Evolutionary conservation across 2,888 invertebrate genomes (phyloP).

Genomic region (Scaptomyza flava): DNA sequence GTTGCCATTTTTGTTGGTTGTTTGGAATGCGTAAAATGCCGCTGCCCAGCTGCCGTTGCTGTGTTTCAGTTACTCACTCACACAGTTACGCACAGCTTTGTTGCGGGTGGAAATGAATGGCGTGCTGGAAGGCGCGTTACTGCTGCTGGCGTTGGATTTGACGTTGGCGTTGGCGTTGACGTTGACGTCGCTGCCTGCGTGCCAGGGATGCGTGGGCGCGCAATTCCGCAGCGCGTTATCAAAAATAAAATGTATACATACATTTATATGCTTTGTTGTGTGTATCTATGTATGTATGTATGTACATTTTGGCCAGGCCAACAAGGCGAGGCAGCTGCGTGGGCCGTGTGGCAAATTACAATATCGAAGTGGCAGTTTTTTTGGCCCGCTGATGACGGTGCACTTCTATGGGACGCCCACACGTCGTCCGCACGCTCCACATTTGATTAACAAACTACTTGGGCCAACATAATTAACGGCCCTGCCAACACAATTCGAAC

Average conservation of each 20-base stretch:
- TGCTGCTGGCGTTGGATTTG: conserved; percentile 25
- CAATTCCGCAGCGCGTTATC: conserved; percentile 71
- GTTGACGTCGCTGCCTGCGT: conserved; percentile 39
- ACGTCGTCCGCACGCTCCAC: conserved; percentile 42
- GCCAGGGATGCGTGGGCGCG: conserved; percentile 61
- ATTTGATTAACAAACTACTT: conserved; percentile 67
- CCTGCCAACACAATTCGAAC: conserved; percentile 49
- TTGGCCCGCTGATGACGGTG: conserved; percentile 54
- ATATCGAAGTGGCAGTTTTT: conserved; percentile 45
- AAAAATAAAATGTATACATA: conserved; percentile 65
- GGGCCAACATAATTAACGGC: conserved; percentile 69
- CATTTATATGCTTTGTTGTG: conserved; percentile 28
- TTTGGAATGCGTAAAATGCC: conserved; percentile 78
- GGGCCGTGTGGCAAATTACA: conserved; percentile 65
- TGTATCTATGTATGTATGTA: conserved; percentile 1
- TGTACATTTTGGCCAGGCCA: conserved; percentile 51
- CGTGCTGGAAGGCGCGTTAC: conserved; percentile 56
- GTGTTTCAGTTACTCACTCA: conserved; percentile 27
- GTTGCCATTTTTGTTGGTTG: conserved; percentile 61
- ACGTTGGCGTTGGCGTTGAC: conserved; percentile 8
- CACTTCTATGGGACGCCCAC: conserved; percentile 57
- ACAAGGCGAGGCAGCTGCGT: conserved; percentile 55
- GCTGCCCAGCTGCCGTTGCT: conserved; percentile 18
- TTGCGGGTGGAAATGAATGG: conserved; percentile 66
- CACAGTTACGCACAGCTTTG: conserved; percentile 14